phyloP scores from a whole-genome alignment of 2,888 invertebrate genomes.

The Dolichopus griseipennis region DNA sequence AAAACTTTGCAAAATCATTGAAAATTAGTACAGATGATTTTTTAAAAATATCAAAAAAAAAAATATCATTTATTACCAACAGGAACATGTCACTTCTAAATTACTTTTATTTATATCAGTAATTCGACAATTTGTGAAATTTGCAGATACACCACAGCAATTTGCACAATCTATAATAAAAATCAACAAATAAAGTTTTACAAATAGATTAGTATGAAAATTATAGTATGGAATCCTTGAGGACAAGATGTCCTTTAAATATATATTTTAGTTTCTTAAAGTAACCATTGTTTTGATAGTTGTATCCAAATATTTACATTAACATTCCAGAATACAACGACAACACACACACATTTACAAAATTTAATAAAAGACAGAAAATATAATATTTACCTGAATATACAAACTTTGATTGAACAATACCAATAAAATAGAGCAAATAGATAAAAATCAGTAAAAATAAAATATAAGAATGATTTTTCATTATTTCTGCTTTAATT shows the following conservation, averaged over 20 bases:
- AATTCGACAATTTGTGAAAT: background rate
- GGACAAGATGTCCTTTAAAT: too few species aligned
- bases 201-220: background rate
- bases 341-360: too few species aligned
- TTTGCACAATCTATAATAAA: background rate
- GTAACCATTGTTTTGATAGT: too few species aligned
- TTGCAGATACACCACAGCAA: background rate
- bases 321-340: too few species aligned
- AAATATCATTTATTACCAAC: background rate
- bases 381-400: background rate
- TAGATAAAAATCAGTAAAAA: background rate
- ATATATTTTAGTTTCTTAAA: too few species aligned
- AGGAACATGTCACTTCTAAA: background rate
- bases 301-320: too few species aligned
- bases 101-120: background rate
- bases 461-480: background rate
- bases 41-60: too few species aligned
- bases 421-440: constrained; percentile 7
- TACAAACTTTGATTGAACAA: constrained; percentile 7
- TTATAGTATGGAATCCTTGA: too few species aligned
- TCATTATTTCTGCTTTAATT: constrained; percentile 7
- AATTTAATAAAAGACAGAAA: background rate
- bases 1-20: too few species aligned
- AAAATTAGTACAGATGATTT: too few species aligned
- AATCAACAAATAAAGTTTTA: background rate